Base-by-base conservation (phyloP, 1,140 invertebrate genomes). In the Cecropterus lyciades region DNA sequence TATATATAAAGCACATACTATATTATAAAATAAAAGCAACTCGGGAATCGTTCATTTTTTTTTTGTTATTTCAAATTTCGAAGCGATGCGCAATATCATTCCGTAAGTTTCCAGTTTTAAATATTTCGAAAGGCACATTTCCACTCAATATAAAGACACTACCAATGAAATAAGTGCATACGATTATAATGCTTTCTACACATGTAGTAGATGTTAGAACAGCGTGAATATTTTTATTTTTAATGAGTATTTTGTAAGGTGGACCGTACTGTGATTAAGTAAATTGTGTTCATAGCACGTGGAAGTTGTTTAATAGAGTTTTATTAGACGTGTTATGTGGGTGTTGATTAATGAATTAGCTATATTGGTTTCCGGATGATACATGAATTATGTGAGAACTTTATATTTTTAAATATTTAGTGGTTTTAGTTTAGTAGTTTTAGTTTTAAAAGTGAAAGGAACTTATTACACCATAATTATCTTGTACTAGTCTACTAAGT, bases 221-320 rank as follows among this genome's bases (percentile, higher is more conserved):
- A 1, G 43, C 24, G 43, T 59, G 43, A 9, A 37, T 16, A 16
- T 48, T n/a, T 46, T 48, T 17, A 33, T 17, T 59, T n/a, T 24
- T 11, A 24, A 11, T 8, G 24, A 46, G 24, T 9, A 30, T 48
- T 43, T 24, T 59, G 8, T 59, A 30, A 45, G 43, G 43, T n/a
- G 10, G 43, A 43, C 8, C 14, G 56, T 59, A 48, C 56, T 48
- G 15, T 48, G 57, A 60, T 59, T 59, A 59, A 46, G 56, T 60
- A 60, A 60, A 60, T 60, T 48, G 57, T 60, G 57, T 60, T 60
- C 15, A 62, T 62, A 62, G 57, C 57, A 62, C 57, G 57, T 62
- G 57, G 46, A 62, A 62, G 45, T 49, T 62, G 46, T 70, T 73
- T 67, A 67, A 73, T 70, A 70, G 57, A 70, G 62, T 73, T 70